These are phyloP conservation scores for Sminthurides aquaticus DNA, from an alignment of 2,888 invertebrate species.

Conservation along the genomic window DNA sequence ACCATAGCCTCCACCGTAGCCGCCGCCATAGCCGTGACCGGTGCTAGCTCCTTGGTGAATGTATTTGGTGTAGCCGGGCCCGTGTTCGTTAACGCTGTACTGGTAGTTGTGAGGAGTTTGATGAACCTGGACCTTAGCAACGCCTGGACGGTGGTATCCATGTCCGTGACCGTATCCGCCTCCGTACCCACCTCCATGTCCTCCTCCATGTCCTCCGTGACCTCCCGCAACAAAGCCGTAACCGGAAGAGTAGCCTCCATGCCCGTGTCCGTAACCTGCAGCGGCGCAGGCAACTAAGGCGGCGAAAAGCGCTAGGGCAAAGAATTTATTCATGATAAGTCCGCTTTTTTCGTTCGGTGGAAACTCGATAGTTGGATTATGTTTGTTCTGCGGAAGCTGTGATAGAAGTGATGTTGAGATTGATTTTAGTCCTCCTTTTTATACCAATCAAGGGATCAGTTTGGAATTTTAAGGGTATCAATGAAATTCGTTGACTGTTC, in stretches of 20 bases:
- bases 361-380: no score
- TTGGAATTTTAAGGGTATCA: no score
- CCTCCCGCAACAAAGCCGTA: slow-evolving; percentile 21
- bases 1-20: slow-evolving; percentile 16
- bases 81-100: slow-evolving; percentile 37
- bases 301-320: slow-evolving; percentile 17
- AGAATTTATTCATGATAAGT: no score
- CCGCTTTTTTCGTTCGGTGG: no score
- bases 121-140: slow-evolving; percentile 36
- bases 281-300: slow-evolving; percentile 12
- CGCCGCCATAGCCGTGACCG: slow-evolving; percentile 19
- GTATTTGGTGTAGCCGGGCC: slow-evolving; percentile 35
- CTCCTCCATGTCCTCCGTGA: slow-evolving; percentile 4
- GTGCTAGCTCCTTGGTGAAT: slow-evolving; percentile 31
- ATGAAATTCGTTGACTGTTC: no score
- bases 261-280: no score
- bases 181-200: not conserved
- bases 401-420: no score
- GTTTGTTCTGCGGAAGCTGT: no score
- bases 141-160: slow-evolving; percentile 26
- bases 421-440: no score
- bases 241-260: slow-evolving; percentile 10
- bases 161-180: slow-evolving; percentile 15
- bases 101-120: slow-evolving; percentile 31
- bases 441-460: no score